These are phyloP conservation scores for Plebejus argus DNA, from an alignment of 2,888 invertebrate species.

Conservation along the genomic window DNA sequence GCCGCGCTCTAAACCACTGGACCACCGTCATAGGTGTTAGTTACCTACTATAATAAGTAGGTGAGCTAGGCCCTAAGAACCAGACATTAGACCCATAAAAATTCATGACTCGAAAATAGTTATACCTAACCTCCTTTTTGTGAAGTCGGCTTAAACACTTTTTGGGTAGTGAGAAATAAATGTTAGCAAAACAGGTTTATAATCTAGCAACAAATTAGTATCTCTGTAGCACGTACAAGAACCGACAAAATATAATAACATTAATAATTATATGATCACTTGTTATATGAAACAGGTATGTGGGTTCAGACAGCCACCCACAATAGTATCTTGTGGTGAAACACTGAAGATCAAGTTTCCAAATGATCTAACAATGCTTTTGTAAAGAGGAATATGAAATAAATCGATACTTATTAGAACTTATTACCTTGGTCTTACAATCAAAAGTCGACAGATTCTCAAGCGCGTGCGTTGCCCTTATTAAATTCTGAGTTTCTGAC, in stretches of 20 bases:
- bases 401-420: neutral
- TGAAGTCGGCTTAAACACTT: no score
- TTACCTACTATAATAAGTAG: no score
- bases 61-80: neutral
- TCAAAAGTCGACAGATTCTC: no score
- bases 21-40: no score
- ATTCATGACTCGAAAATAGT: neutral
- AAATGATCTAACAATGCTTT: slow-evolving; percentile 6
- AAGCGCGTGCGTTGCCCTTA: no score
- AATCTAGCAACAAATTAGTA: neutral
- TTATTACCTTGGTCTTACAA: neutral
- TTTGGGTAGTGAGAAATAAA: neutral
- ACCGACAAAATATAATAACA: neutral
- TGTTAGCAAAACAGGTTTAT: neutral
- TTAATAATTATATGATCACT: neutral
- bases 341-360: slow-evolving; percentile 8
- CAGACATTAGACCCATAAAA: neutral
- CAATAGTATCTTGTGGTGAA: neutral
- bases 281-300: neutral
- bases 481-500: no score
- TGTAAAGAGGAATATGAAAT: neutral
- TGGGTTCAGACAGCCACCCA: slow-evolving; percentile 23
- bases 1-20: no score
- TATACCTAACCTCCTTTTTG: no score
- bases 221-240: neutral